Conservation (phyloP, 2,113 vertebrate genomes). For the Cyanoderma ruficeps region DNA sequence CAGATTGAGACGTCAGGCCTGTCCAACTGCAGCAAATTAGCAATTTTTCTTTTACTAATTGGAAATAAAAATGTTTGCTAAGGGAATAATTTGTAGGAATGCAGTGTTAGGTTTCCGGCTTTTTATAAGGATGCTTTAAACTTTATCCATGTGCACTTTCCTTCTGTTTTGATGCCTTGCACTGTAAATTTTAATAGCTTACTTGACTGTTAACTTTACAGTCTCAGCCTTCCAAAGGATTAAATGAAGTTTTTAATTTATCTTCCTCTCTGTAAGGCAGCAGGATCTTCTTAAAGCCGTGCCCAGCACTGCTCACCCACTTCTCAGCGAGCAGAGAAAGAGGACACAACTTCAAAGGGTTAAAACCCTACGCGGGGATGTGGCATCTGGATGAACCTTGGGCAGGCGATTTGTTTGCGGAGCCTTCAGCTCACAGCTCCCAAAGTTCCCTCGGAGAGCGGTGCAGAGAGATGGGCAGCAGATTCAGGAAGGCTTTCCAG, state of each 20-base stretch:
- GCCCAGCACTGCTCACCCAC: neutral
- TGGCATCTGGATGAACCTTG: conserved; percentile 44
- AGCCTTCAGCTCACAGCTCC: conserved; percentile 35
- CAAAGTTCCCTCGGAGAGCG: neutral
- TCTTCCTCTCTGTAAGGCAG: conserved; percentile 6
- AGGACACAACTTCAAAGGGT: neutral
- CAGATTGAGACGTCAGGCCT: conserved; percentile 96
- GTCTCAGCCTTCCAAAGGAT: conserved; percentile 35
- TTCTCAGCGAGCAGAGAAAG: rapidly evolving
- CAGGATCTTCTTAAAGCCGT: neutral
- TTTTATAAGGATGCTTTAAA: conserved; percentile 54
- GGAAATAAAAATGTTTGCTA: conserved; percentile 92
- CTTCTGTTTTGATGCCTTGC: conserved; percentile 51
- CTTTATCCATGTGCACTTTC: conserved; percentile 16
- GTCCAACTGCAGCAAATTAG: conserved; percentile 90
- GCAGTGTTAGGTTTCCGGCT: conserved; percentile 66
- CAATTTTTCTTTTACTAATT: conserved; percentile 94
- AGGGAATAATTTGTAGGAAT: conserved; percentile 78
- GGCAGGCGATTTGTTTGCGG: conserved; percentile 4
- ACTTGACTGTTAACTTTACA: conserved; percentile 60
- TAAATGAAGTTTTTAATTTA: conserved; percentile 43
- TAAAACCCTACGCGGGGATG: neutral
- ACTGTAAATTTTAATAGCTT: conserved; percentile 47
- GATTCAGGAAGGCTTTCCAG: neutral
- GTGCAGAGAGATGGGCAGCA: neutral